These are phyloP conservation scores for Exaiptasia diaphana DNA, from an alignment of 64 coral and sea anemone species.

Conservation along the genomic window DNA sequence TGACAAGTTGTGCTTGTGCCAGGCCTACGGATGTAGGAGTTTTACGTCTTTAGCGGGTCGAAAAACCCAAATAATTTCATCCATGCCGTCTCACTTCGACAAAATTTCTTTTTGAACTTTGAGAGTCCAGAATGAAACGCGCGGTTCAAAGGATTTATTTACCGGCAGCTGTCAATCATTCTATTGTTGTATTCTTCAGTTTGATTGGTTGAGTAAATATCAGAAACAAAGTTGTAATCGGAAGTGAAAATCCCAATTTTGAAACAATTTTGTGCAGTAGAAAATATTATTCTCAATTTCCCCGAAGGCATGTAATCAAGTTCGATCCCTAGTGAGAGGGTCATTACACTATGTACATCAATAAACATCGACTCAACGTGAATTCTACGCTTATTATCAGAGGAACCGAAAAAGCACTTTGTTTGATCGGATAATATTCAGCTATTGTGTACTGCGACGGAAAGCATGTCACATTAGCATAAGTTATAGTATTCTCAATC, in stretches of 20 bases:
- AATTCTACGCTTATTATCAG: no score
- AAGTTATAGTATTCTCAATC: no score
- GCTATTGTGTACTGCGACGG: no score
- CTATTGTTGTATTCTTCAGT: conserved; percentile 27
- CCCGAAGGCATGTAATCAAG: background rate
- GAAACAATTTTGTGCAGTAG: no score
- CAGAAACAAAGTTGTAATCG: conserved; percentile 22
- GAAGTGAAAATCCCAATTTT: background rate
- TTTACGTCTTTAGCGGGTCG: background rate
- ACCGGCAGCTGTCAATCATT: conserved; percentile 59
- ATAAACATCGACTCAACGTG: no score
- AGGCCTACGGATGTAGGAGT: conserved; percentile 1
- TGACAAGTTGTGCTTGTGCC: conserved; percentile 6
- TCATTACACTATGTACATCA: no score
- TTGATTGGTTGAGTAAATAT: conserved; percentile 49
- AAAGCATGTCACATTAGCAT: no score
- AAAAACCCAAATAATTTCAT: background rate
- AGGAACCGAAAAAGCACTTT: no score
- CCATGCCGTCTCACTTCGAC: conserved; percentile 4
- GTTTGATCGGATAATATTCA: no score
- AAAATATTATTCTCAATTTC: background rate
- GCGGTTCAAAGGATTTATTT: conserved; percentile 39
- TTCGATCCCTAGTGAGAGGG: background rate
- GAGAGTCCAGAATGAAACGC: conserved; percentile 24
- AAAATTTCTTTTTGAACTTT: conserved; percentile 22